A percentile compares a stretch with the other conserved stretches of the same genome.
Conservation (phyloP, 2,113 vertebrate species). For the Xiphophorus maculatus region DNA sequence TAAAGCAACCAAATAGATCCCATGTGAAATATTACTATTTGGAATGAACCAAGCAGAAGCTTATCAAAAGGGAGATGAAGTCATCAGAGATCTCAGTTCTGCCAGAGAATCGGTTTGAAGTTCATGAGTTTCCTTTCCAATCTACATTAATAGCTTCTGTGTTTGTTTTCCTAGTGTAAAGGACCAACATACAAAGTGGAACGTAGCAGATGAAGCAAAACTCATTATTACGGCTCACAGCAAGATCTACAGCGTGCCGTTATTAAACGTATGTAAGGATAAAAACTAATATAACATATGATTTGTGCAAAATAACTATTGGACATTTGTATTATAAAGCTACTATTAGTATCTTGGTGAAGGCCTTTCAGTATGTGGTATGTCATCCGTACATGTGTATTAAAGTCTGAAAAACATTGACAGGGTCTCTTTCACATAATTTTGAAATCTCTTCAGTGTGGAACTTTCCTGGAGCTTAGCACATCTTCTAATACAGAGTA, state of each 20-base stretch:
- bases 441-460: too few relatives aligned
- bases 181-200: not conserved
- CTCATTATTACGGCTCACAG: too few relatives aligned
- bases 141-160: not conserved
- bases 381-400: not conserved
- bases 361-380: not conserved
- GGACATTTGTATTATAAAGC: not conserved
- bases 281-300: too few relatives aligned
- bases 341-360: not conserved
- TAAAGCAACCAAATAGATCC: not conserved
- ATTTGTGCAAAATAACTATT: too few relatives aligned
- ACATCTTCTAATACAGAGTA: too few relatives aligned
- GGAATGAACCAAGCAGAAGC: not conserved
- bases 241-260: too few relatives aligned
- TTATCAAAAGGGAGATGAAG: not conserved
- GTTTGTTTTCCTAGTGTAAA: not conserved
- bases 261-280: too few relatives aligned
- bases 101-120: slow-evolving; percentile 11
- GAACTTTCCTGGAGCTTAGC: too few relatives aligned
- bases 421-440: not conserved
- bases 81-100: slow-evolving; percentile 3
- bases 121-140: slow-evolving; percentile 33
- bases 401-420: not conserved
- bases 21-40: not conserved
- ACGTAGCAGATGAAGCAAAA: not conserved